Evolutionary conservation across 2,113 vertebrate genomes (phyloP), one percentile per base, ranked within the genome.

Genomic region (Campylorhamphus procurvoides): DNA sequence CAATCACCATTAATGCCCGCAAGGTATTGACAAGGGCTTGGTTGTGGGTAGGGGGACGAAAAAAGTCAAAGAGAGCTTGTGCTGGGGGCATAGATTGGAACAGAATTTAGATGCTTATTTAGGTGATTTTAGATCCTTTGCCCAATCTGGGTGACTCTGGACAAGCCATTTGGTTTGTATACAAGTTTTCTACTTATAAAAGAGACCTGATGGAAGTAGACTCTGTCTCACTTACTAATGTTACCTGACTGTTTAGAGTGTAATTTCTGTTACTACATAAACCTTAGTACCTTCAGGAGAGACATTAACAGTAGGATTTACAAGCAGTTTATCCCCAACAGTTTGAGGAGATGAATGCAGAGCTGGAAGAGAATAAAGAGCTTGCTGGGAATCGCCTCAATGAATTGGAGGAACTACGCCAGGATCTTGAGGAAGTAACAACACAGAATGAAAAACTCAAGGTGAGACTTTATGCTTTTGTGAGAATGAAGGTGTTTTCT

Each of bases 281-380:
- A 52, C 31, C 35, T 82, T 74, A 69, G 14, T 74, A 74, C 10
- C 12, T 12, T 80, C 47, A 52, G 12, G 29, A 62, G 47, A 14
- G 73, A 49, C 1, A 12, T 64, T 35, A 68, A 28, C 29, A 64
- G 18, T 28, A 37, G 31, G 20, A 33, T 60, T 86, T 89, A 91
- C 25, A 74, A 78, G 39, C 7, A 42, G 6, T 74, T 66, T 87
- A 19, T 92, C 22, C 59, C 74, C 42, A 56, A 93, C 82, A 99
- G 99, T 99, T 99, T 98, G 99, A 99, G 92, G 99, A 99, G 96
- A 99, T 99, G 99, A 99, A 99, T 94, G 99, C 99, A 20, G 99
- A 99, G 92, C 96, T 99, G 89, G 99, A 99, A 91, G 99, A 99
- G 97, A 99, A 99, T 95, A 98, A 98, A 87, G 99, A 99, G 78